These are phyloP conservation scores for Tenrec ecaudatus DNA, from an alignment of 2,113 vertebrate species.

Conservation along the genomic window DNA sequence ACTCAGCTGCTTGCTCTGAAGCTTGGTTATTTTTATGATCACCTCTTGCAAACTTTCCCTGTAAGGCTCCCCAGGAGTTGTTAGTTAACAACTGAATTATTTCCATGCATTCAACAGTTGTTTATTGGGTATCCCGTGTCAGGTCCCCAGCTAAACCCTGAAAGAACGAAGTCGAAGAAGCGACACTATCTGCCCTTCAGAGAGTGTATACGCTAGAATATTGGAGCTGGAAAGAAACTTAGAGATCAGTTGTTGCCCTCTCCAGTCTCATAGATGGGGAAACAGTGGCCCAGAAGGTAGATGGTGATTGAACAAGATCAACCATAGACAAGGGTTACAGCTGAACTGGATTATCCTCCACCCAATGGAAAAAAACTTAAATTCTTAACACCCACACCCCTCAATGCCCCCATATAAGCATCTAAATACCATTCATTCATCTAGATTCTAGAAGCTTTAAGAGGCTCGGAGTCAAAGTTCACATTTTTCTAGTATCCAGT, in stretches of 20 bases:
- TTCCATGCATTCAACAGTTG: neutral
- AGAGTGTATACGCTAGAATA: neutral
- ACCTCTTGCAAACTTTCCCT: slow-evolving; percentile 21
- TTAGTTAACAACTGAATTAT: neutral
- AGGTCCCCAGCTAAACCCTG: neutral
- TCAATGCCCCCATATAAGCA: neutral
- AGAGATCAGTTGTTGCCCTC: neutral
- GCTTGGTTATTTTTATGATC: neutral
- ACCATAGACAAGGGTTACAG: neutral
- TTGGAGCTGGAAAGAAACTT: neutral
- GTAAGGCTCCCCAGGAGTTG: slow-evolving; percentile 18
- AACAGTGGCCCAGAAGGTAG: neutral
- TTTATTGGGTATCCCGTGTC: neutral
- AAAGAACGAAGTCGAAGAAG: neutral
- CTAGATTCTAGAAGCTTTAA: slow-evolving; percentile 9
- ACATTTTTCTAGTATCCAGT: neutral
- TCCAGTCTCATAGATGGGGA: neutral
- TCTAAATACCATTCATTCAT: neutral
- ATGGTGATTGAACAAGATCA: neutral
- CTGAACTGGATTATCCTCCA: neutral
- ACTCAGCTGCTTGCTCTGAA: slow-evolving; percentile 32
- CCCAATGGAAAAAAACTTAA: neutral
- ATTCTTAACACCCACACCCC: neutral
- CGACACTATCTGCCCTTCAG: neutral
- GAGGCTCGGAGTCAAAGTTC: neutral